These are phyloP conservation scores for Clitarchus hookeri DNA, from an alignment of 2,888 invertebrate genomes.

Conservation along the genomic window DNA sequence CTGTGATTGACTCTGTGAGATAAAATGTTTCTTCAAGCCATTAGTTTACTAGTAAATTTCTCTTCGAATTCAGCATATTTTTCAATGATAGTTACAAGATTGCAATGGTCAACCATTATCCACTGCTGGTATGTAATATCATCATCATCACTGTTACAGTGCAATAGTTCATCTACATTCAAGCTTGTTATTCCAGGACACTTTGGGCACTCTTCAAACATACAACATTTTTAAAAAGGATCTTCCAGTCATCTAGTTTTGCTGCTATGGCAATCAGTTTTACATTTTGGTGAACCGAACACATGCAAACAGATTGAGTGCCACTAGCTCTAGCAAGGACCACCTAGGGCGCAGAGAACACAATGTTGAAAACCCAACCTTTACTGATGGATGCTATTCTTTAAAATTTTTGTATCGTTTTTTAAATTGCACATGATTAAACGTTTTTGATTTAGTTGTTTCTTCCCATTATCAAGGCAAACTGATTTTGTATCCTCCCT, in stretches of 20 bases:
- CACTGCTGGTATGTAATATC: too few relatives aligned
- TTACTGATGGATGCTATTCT: constrained; percentile 7
- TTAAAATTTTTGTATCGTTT: neutral
- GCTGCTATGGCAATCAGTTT: neutral
- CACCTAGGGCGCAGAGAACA: constrained; percentile 1
- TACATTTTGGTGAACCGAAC: neutral
- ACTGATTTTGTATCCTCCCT: neutral
- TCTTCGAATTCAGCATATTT: neutral
- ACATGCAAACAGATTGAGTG: neutral
- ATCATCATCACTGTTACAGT: too few relatives aligned
- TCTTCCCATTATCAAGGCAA: neutral
- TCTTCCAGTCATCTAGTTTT: neutral
- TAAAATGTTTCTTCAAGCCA: neutral
- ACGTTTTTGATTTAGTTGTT: constrained; percentile 4
- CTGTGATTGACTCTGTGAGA: neutral
- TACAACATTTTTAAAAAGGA: constrained; percentile 4
- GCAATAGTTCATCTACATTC: too few relatives aligned
- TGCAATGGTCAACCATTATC: neutral
- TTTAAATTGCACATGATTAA: too few relatives aligned
- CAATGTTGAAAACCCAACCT: neutral
- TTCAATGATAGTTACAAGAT: neutral
- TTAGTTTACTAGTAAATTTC: neutral
- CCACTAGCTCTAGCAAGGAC: constrained; percentile 5
- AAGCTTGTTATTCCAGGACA: too few relatives aligned
- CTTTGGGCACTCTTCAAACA: too few relatives aligned